Evolutionary conservation across 2,888 invertebrate species (phyloP), one percentile per base, ranked within the genome.

Genomic region (Troglohyphantes excavatus): DNA sequence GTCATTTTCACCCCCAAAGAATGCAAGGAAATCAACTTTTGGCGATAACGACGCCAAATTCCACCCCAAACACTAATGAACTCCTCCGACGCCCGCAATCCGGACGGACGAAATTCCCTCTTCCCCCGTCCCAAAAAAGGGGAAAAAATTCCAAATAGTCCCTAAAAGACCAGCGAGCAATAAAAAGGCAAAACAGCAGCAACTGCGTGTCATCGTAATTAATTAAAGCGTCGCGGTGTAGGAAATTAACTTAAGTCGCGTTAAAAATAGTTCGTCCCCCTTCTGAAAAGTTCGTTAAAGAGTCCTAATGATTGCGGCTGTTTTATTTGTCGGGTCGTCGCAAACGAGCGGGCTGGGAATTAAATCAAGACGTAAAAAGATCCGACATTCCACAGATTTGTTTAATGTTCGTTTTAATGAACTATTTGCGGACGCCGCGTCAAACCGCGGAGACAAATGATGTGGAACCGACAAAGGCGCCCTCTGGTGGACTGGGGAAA

Each of bases 361-460:
- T 83, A 83, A 83, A 83, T 83, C 83, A 83, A 83, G 83, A 83
- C 65, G 73, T 83, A 83, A 83, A 83, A 83, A 83, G 83, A 73
- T 29, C 68, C 65, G 27, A 73, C 73, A 83, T 83, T 83, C 83
- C 65, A 21, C 33, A 63, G 72, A 83, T 83, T 83, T 83, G 83
- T 73, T 83, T 83, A 83, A 83, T 83, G 83, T 73, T 83, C 46
- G 63, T 83, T 83, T 83, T 83, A 83, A 83, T 83, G 73, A 83
- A 73, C 83, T 83, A 83, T 83, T 82, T 82, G 82, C 59, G 68
- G 33, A 72, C 61, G 72, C 61, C 61, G 53, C 82, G 82, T 82
- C 82, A 82, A 70, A 82, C 72, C 17, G 11, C 61, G 5, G 43
- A 81, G 68, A 81, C 33, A 53, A 68, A 81, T 81, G 81, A 29